Percentiles rank a stretch among this genome's conserved stretches.
These are phyloP conservation scores for Rhopalosiphum nymphaeae DNA, from an alignment of 2,888 invertebrate species.

Conservation along the genomic window DNA sequence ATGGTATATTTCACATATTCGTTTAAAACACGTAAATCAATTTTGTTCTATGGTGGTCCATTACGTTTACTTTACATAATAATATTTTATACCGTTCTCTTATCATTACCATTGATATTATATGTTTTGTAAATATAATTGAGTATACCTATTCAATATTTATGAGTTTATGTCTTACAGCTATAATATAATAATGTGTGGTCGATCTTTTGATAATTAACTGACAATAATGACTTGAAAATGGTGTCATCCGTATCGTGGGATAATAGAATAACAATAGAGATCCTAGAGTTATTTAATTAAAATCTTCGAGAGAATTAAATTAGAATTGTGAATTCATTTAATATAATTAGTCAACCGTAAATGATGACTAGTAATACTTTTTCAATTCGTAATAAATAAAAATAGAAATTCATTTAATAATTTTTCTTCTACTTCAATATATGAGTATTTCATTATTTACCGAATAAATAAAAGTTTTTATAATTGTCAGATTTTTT, in stretches of 20 bases:
- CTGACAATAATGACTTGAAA: slow-evolving; percentile 13
- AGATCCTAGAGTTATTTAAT: slow-evolving; percentile 37
- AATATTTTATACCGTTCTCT: slow-evolving; percentile 22
- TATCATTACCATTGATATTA: not conserved
- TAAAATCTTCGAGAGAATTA: not conserved
- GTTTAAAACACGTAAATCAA: slow-evolving; percentile 13
- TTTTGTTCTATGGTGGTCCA: slow-evolving; percentile 38
- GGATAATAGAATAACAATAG: slow-evolving; percentile 47
- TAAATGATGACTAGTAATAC: slow-evolving; percentile 31
- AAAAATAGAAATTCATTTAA: not conserved
- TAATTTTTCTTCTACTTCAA: not conserved
- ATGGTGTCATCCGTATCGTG: slow-evolving; percentile 37
- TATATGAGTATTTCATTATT: not conserved
- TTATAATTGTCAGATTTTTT: not conserved
- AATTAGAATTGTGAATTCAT: slow-evolving; percentile 24
- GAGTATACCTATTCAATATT: slow-evolving; percentile 23
- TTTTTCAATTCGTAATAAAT: not conserved
- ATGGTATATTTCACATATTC: slow-evolving; percentile 35
- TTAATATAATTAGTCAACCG: slow-evolving; percentile 25
- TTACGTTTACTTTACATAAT: slow-evolving; percentile 2
- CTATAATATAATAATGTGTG: slow-evolving; percentile 4
- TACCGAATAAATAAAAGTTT: not conserved
- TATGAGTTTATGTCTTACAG: slow-evolving; percentile 26
- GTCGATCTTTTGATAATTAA: slow-evolving; percentile 42
- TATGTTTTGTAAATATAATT: slow-evolving; percentile 1